These are phyloP conservation scores for Adelphocoris suturalis DNA, from an alignment of 2,888 invertebrate genomes.

Conservation along the genomic window DNA sequence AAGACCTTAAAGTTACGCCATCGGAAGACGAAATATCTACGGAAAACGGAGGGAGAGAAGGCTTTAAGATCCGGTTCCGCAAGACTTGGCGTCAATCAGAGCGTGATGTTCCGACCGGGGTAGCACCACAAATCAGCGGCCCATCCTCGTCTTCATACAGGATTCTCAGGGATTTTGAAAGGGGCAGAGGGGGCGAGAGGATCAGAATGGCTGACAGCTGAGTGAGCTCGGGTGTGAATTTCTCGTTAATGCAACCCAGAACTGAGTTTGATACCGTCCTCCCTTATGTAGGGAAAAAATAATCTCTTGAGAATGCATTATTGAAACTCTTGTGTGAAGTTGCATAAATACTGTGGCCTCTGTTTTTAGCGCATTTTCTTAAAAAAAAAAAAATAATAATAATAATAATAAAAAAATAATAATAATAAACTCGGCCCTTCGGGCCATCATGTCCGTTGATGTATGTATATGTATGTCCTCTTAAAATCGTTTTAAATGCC, in stretches of 20 bases:
- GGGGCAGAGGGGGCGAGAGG: background rate
- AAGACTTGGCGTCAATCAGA: slow-evolving; percentile 63
- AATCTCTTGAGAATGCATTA: too few relatives aligned
- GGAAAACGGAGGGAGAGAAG: slow-evolving; percentile 38
- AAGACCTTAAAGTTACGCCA: slow-evolving; percentile 34
- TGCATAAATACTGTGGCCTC: too few relatives aligned
- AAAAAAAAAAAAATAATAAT: too few relatives aligned
- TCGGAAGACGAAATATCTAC: slow-evolving; percentile 56
- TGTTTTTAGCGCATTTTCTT: too few relatives aligned
- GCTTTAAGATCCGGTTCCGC: slow-evolving; percentile 58
- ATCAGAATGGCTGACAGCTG: slow-evolving; percentile 3
- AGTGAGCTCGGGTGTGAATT: slow-evolving; percentile 10
- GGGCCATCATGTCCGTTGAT: too few relatives aligned
- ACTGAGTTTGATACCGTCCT: background rate
- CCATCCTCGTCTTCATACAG: slow-evolving; percentile 62
- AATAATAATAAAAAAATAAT: too few relatives aligned
- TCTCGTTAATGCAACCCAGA: background rate
- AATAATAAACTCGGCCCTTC: too few relatives aligned
- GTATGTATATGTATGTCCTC: too few relatives aligned
- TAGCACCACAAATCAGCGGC: slow-evolving; percentile 64
- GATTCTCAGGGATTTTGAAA: background rate
- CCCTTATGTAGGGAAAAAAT: too few relatives aligned
- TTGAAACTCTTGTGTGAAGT: too few relatives aligned
- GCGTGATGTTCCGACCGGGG: slow-evolving; percentile 63
- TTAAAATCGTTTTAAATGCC: too few relatives aligned